Evolutionary conservation across 2,113 vertebrate genomes (phyloP).

Genomic region (Leptocoma aspasia): DNA sequence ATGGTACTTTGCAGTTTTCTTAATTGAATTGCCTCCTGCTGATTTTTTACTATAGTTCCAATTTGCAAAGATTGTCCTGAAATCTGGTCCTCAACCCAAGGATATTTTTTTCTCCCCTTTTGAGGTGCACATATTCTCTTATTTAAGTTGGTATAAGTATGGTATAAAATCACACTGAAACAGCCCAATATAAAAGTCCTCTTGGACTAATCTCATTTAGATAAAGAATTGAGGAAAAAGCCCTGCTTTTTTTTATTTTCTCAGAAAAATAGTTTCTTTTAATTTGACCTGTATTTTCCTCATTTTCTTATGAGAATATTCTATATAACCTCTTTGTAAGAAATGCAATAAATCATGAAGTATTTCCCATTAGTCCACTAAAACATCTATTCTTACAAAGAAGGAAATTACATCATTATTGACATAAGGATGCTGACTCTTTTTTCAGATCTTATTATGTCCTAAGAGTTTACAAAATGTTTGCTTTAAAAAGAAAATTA

Average conservation of each 20-base stretch:
- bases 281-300: not conserved
- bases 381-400: not conserved
- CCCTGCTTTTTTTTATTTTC: fast-evolving
- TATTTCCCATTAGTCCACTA: not conserved
- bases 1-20: not conserved
- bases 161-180: not conserved
- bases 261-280: not conserved
- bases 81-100: not conserved
- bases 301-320: not conserved
- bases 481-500: not conserved
- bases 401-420: not conserved
- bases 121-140: not conserved
- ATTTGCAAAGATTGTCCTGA: not conserved
- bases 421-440: not conserved
- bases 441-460: not conserved
- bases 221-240: not conserved
- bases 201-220: not conserved
- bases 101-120: not conserved
- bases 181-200: not conserved
- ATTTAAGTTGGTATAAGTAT: not conserved
- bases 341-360: not conserved
- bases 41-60: not conserved
- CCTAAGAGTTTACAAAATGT: not conserved
- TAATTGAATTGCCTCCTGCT: not conserved
- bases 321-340: not conserved